Evolutionary conservation across 64 coral and sea anemone species (phyloP).

Genomic region (Montipora capricornis): DNA sequence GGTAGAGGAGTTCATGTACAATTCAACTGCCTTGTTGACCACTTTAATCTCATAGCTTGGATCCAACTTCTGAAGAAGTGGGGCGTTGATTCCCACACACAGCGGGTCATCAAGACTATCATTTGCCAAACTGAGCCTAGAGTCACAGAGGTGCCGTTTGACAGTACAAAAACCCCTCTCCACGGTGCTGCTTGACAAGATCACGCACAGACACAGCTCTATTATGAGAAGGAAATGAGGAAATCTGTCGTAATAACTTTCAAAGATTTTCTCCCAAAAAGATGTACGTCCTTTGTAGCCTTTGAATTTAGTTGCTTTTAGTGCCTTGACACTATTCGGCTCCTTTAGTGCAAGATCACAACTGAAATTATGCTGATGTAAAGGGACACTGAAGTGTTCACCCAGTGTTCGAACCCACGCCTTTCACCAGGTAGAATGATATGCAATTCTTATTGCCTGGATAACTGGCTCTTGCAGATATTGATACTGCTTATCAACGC

Average conservation of each 20-base stretch:
- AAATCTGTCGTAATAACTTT: constrained; percentile 23
- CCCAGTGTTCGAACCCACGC: constrained; percentile 13
- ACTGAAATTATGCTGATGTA: constrained; percentile 38
- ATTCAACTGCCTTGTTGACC: constrained; percentile 44
- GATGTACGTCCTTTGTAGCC: constrained; percentile 21
- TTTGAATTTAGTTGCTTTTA: constrained; percentile 39
- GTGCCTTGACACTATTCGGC: constrained; percentile 28
- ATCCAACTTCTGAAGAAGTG: constrained; percentile 54
- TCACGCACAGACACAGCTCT: constrained; percentile 57
- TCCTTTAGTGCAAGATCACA: constrained; percentile 13
- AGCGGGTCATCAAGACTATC: constrained; percentile 62
- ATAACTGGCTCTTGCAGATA: neutral
- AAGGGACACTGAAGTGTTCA: constrained; percentile 25
- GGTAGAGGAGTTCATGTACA: constrained; percentile 41
- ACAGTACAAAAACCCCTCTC: constrained; percentile 50
- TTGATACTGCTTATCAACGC: neutral
- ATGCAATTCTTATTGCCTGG: neutral
- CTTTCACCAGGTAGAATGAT: neutral
- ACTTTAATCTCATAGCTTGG: constrained; percentile 63
- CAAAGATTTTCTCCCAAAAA: constrained; percentile 32
- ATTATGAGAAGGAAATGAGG: constrained; percentile 37
- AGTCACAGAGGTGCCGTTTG: constrained; percentile 46
- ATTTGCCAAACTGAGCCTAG: constrained; percentile 43
- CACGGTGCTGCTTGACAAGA: constrained; percentile 58
- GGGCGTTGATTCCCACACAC: constrained; percentile 51